Conservation (phyloP, 2,113 vertebrate species). For the Neotragus pygmaeus region DNA sequence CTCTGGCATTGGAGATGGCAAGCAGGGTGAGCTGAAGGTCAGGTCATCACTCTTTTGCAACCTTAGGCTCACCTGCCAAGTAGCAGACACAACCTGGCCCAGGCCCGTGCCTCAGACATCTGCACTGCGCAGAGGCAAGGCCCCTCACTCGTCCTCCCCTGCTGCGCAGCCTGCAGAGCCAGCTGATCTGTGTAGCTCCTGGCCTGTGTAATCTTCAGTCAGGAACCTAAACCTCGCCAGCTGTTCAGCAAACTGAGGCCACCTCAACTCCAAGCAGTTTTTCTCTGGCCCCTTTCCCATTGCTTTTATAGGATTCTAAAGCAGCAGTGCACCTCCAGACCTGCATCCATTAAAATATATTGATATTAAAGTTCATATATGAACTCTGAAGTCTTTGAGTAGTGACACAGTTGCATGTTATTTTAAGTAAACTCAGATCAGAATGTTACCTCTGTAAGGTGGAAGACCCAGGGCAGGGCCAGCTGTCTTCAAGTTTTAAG, state of each 20-base stretch:
- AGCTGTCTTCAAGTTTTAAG: neutral
- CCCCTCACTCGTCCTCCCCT: neutral
- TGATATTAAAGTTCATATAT: neutral
- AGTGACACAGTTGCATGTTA: neutral
- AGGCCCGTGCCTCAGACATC: conserved; percentile 74
- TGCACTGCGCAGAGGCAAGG: conserved; percentile 79
- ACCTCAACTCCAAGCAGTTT: neutral
- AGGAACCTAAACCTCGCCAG: neutral
- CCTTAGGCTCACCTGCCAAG: conserved; percentile 27
- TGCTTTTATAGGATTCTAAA: neutral
- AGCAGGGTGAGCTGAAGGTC: neutral
- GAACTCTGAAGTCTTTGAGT: neutral
- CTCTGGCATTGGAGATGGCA: neutral
- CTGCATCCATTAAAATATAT: neutral
- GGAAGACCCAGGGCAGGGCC: neutral
- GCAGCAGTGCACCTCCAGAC: neutral
- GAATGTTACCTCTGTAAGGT: neutral
- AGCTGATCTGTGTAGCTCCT: fast-evolving
- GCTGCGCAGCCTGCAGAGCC: neutral
- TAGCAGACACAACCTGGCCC: conserved; percentile 80
- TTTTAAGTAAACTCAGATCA: neutral
- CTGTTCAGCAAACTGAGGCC: neutral
- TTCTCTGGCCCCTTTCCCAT: neutral
- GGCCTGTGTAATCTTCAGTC: neutral
- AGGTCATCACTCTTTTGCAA: neutral